Conservation (phyloP, 1,140 invertebrate genomes). For the Pararge aegeria region DNA sequence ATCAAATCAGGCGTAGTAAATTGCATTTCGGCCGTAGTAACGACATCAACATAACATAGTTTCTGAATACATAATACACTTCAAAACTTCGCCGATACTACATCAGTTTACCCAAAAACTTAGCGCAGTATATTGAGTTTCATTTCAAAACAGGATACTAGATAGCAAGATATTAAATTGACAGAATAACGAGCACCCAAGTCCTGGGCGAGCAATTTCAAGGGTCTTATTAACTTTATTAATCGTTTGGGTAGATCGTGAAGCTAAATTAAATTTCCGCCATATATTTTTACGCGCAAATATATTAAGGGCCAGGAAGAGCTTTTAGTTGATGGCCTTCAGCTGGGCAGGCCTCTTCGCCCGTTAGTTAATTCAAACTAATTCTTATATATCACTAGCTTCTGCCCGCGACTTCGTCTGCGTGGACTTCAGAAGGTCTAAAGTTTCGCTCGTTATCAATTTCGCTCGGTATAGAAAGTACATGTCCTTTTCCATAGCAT, state of each 20-base stretch:
- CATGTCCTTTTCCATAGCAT: too few relatives aligned
- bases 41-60: too few relatives aligned
- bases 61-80: background rate
- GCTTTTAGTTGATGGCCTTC: background rate
- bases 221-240: conserved; percentile 23
- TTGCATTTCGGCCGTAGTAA: too few relatives aligned
- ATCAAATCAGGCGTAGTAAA: too few relatives aligned
- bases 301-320: background rate
- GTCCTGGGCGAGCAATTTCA: conserved; percentile 9
- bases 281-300: conserved; percentile 6
- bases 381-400: too few relatives aligned
- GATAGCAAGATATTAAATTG: conserved; percentile 20
- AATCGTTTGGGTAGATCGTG: conserved; percentile 12
- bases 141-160: conserved; percentile 10
- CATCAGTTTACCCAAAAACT: background rate
- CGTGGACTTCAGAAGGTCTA: too few relatives aligned
- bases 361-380: too few relatives aligned
- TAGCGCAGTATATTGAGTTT: background rate
- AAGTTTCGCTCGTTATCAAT: too few relatives aligned
- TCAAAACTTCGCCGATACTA: background rate
- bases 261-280: conserved; percentile 18
- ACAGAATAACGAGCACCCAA: conserved; percentile 10
- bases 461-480: too few relatives aligned
- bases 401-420: too few relatives aligned
- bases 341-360: background rate